Base-by-base conservation (phyloP, 2,113 vertebrate species). In the Dolichotis patagonum region DNA sequence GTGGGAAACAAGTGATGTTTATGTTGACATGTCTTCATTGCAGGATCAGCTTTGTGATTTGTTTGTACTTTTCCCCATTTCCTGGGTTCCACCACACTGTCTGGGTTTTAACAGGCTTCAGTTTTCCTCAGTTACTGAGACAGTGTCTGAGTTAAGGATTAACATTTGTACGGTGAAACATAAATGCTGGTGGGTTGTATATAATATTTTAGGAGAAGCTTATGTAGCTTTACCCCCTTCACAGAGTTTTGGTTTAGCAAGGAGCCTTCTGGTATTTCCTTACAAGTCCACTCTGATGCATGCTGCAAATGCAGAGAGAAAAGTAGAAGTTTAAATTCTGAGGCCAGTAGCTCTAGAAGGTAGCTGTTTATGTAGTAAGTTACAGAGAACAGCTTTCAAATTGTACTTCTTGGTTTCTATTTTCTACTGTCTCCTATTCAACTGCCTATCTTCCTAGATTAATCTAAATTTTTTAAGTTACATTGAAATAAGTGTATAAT, bases 131-230 rank as follows among this genome's bases (percentile, higher is more conserved):
- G 80, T 95, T 35, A 20, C 54, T 96, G 71, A 97, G 78, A 95
- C 94, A 91, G 81, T 92, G 97, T 96, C 95, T 95, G 93, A 96
- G 88, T 95, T 96, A 96, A 96, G 95, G 97, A 97, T 96, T 97
- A 97, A 97, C 95, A 88, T 98, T 97, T 96, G 96, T 97, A 58
- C 84, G 88, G 78, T 88, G 88, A 95, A 98, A 97, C 87, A 89
- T 97, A 97, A 97, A 97, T 98, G 96, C 73, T 88, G 0, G 0
- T 83, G 85, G 87, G 43, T 75, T 98, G 96, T 98, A 90, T 98
- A 97, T 96, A 97, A 98, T 97, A 97, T 97, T 98, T 98, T 96
- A 97, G 83, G 35, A 84, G 82, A 96, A 88, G 93, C 78, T 96
- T 95, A 95, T 95, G 94, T 96, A 89, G 62, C 90, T 95, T 93